These are phyloP conservation scores for Aurelia sp. DNA, from an alignment of 30 jellyfish, hydroid and myxozoan species.

Conservation along the genomic window DNA sequence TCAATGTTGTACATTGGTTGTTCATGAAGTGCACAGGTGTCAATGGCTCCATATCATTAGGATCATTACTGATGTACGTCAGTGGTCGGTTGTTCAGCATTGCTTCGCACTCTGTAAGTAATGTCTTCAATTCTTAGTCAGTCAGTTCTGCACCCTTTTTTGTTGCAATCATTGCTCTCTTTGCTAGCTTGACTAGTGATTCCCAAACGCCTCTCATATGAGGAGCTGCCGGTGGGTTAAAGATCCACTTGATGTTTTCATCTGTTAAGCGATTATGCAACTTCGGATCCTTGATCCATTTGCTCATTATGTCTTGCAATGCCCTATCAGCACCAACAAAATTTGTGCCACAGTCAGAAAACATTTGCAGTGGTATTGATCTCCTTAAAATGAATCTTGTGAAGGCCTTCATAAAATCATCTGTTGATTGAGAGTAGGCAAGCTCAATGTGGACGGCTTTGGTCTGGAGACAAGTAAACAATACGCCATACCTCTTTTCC, in stretches of 20 bases:
- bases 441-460: slow-evolving; percentile 51
- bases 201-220: slow-evolving; percentile 59
- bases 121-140: slow-evolving; percentile 36
- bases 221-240: slow-evolving; percentile 52
- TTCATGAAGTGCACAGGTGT: slow-evolving; percentile 29
- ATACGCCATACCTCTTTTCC: slow-evolving; percentile 41
- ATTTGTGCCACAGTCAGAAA: slow-evolving; percentile 38
- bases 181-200: slow-evolving; percentile 29
- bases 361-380: slow-evolving; percentile 26
- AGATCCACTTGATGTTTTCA: slow-evolving; percentile 41
- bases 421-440: slow-evolving; percentile 34
- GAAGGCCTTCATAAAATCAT: slow-evolving; percentile 34
- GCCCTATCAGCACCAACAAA: background rate
- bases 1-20: slow-evolving; percentile 10
- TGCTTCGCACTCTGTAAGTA: slow-evolving; percentile 31
- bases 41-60: slow-evolving; percentile 35
- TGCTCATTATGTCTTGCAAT: background rate
- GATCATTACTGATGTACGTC: slow-evolving; percentile 28
- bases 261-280: slow-evolving; percentile 16
- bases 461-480: slow-evolving; percentile 54
- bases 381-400: slow-evolving; percentile 38
- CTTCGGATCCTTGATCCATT: slow-evolving; percentile 21
- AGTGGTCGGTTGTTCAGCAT: slow-evolving; percentile 49
- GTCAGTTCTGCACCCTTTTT: slow-evolving; percentile 27
- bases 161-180: slow-evolving; percentile 36